These are phyloP conservation scores for Eupithecia tripunctaria DNA, from an alignment of 2,888 invertebrate genomes.

Conservation along the genomic window DNA sequence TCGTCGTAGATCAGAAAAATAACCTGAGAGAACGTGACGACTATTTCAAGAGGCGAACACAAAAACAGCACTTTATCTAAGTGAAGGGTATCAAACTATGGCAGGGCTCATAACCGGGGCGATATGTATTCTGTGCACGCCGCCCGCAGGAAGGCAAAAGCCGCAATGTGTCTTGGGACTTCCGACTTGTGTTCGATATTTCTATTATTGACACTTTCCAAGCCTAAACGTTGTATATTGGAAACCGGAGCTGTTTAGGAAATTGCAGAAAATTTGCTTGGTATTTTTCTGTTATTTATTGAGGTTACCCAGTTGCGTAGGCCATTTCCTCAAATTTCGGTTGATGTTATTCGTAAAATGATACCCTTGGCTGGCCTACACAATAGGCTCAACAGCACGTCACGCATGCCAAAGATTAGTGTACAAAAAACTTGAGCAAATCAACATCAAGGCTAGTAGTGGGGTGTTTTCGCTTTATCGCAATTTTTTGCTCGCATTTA, in stretches of 20 bases:
- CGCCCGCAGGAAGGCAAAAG: constrained; percentile 71
- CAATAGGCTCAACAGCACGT: constrained; percentile 36
- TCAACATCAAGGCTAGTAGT: constrained; percentile 56
- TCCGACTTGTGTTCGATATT: constrained; percentile 74
- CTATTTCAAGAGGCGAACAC: constrained; percentile 58
- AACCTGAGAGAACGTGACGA: constrained; percentile 55
- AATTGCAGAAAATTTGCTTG: constrained; percentile 34
- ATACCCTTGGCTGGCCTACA: constrained; percentile 32
- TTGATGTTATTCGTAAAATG: constrained; percentile 34
- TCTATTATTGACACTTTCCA: constrained; percentile 67
- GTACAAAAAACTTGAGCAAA: constrained; percentile 52
- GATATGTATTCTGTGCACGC: constrained; percentile 71
- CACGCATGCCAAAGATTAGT: constrained; percentile 48
- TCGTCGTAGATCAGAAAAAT: constrained; percentile 42
- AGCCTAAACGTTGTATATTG: constrained; percentile 52
- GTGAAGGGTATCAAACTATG: constrained; percentile 64
- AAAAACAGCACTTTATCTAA: constrained; percentile 66
- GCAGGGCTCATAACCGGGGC: constrained; percentile 57
- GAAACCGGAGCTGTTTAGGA: constrained; percentile 41
- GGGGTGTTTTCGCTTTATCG: constrained; percentile 51
- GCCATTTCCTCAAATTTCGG: constrained; percentile 33
- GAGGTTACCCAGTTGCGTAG: constrained; percentile 24
- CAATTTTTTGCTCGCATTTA: constrained; percentile 53
- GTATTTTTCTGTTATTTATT: constrained; percentile 30
- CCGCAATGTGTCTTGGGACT: constrained; percentile 73